A percentile compares a stretch with the other conserved stretches of the same genome.
These are phyloP conservation scores for Polydrusus pterygomalis DNA, from an alignment of 2,888 invertebrate species.

Conservation along the genomic window DNA sequence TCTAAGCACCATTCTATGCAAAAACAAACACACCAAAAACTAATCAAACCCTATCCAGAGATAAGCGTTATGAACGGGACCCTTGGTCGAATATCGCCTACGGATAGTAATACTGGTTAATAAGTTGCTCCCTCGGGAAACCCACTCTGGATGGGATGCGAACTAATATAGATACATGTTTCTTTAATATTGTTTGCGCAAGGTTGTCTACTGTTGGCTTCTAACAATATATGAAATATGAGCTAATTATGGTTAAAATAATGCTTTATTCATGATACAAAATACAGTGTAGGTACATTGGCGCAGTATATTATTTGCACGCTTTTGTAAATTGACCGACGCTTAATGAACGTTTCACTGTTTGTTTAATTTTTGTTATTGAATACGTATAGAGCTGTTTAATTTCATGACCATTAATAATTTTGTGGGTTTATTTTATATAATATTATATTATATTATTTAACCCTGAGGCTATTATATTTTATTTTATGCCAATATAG, in stretches of 20 bases:
- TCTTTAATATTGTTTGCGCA: slow-evolving; percentile 37
- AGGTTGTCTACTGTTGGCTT: slow-evolving; percentile 18
- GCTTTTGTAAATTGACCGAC: neutral
- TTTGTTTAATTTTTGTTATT: neutral
- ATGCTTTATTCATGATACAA: slow-evolving; percentile 1
- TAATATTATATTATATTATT: too few relatives aligned
- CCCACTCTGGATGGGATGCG: slow-evolving; percentile 35
- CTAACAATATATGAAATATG: slow-evolving; percentile 17
- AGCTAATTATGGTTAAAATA: slow-evolving; percentile 10
- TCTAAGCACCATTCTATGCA: slow-evolving; percentile 7
- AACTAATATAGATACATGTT: slow-evolving; percentile 44
- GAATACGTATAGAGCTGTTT: neutral
- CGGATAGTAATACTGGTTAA: slow-evolving; percentile 44
- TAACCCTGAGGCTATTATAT: too few relatives aligned
- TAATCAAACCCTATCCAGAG: slow-evolving; percentile 44
- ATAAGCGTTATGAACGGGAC: slow-evolving; percentile 39
- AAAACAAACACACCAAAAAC: slow-evolving; percentile 43
- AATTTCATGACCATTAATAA: neutral
- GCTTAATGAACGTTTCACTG: neutral
- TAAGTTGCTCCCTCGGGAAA: slow-evolving; percentile 45
- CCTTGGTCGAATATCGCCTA: slow-evolving; percentile 32
- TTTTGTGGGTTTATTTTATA: too few relatives aligned
- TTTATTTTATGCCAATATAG: too few relatives aligned
- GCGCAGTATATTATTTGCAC: neutral
- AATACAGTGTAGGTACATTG: neutral